Evolutionary conservation across 2,113 vertebrate species (phyloP).

Genomic region (Hystrix cristata): DNA sequence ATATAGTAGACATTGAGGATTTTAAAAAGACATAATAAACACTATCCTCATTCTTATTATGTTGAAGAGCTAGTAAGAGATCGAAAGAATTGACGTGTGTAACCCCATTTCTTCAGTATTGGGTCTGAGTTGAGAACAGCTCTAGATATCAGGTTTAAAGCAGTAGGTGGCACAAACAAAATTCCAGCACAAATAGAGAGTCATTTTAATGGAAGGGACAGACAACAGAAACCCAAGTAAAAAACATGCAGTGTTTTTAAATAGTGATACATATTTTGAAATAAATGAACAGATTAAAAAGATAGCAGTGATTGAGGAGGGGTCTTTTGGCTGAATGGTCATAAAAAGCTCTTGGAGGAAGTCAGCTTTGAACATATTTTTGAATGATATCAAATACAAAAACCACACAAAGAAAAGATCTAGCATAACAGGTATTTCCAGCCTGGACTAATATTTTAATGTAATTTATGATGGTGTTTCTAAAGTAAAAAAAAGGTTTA

Average conservation of each 20-base stretch:
- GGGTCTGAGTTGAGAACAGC: not conserved
- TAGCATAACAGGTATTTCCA: not conserved
- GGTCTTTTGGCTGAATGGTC: not conserved
- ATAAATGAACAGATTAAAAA: not conserved
- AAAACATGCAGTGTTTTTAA: not conserved
- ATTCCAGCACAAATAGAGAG: not conserved
- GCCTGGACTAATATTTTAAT: not conserved
- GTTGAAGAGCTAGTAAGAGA: not conserved
- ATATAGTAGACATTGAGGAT: not conserved
- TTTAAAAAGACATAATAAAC: too few relatives aligned
- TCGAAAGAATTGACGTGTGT: not conserved
- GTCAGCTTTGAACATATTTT: not conserved
- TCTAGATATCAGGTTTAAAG: not conserved
- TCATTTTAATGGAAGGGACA: not conserved
- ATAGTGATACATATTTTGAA: not conserved
- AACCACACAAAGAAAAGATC: not conserved
- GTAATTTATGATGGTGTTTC: not conserved
- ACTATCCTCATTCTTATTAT: not conserved
- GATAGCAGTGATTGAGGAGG: not conserved
- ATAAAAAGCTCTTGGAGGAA: not conserved
- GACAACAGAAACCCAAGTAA: not conserved
- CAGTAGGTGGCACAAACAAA: not conserved
- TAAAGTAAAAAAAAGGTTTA: not conserved
- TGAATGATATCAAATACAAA: slow-evolving; percentile 25
- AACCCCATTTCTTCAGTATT: not conserved